Conservation (phyloP, 2,797 vertebrate genomes). For the Nothura maculosa region DNA sequence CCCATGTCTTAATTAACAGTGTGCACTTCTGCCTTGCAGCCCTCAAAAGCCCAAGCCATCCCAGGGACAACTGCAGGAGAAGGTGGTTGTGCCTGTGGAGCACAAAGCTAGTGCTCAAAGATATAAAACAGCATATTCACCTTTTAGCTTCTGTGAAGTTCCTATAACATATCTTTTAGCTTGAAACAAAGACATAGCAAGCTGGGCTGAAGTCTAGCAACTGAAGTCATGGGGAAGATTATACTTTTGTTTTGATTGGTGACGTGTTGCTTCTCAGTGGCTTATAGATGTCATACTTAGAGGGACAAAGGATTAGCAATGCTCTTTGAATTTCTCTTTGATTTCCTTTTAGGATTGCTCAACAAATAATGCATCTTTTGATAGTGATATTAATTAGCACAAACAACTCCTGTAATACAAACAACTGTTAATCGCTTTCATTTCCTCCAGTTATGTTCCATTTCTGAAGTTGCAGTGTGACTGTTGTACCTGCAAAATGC, state of each 20-base stretch:
- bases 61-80: neutral
- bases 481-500: slow-evolving; percentile 53
- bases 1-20: neutral
- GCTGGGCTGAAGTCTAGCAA: neutral
- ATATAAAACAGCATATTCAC: neutral
- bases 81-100: neutral
- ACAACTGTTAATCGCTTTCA: slow-evolving; percentile 39
- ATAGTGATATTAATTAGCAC: slow-evolving; percentile 42
- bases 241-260: neutral
- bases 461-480: neutral
- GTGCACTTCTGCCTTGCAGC: neutral
- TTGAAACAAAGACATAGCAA: neutral
- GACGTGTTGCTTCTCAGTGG: neutral
- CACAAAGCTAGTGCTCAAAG: neutral
- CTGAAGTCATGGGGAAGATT: neutral
- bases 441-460: slow-evolving; percentile 13
- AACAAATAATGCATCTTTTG: slow-evolving; percentile 41
- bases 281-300: neutral
- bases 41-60: neutral
- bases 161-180: fast-evolving
- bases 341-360: slow-evolving; percentile 27
- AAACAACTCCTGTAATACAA: neutral
- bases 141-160: neutral
- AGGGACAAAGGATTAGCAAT: neutral
- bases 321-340: slow-evolving; percentile 10